These are phyloP conservation scores for Lacerta agilis DNA, from an alignment of 2,797 vertebrate species.

Conservation along the genomic window DNA sequence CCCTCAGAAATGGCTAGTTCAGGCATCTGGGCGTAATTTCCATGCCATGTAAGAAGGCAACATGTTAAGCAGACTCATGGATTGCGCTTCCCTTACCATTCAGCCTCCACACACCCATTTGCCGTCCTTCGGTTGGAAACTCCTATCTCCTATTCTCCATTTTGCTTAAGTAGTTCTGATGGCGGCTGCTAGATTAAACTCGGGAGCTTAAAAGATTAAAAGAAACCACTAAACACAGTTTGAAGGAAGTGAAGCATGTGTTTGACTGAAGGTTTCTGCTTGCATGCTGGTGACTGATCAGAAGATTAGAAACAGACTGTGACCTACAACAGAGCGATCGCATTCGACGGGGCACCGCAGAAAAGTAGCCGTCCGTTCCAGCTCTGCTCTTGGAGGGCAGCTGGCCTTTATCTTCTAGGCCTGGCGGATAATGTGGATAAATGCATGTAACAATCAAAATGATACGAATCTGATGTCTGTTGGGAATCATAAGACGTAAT, in stretches of 20 bases:
- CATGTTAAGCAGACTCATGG: background rate
- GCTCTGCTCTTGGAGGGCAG: background rate
- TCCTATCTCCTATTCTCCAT: conserved; percentile 62
- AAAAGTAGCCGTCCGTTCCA: conserved; percentile 18
- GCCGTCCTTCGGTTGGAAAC: background rate
- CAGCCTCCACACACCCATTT: background rate
- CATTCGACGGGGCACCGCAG: conserved; percentile 65
- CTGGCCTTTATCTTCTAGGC: background rate
- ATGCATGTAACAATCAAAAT: no score
- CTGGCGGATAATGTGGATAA: background rate
- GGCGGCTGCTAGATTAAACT: conserved; percentile 79
- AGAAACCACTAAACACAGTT: conserved; percentile 80
- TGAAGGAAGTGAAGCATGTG: conserved; percentile 76
- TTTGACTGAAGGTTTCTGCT: conserved; percentile 75
- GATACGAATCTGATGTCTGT: no score
- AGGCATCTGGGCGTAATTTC: background rate
- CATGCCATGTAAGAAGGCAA: background rate
- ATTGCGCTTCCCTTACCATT: background rate
- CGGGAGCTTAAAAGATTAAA: conserved; percentile 86
- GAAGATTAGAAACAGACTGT: conserved; percentile 80
- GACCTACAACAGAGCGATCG: conserved; percentile 59
- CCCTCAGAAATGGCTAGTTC: background rate
- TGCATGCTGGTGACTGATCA: conserved; percentile 73
- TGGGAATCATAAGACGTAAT: no score
- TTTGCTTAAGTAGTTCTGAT: conserved; percentile 78